Base-by-base conservation (phyloP, 2,888 invertebrate genomes). In the Halictus quadricinctus region DNA sequence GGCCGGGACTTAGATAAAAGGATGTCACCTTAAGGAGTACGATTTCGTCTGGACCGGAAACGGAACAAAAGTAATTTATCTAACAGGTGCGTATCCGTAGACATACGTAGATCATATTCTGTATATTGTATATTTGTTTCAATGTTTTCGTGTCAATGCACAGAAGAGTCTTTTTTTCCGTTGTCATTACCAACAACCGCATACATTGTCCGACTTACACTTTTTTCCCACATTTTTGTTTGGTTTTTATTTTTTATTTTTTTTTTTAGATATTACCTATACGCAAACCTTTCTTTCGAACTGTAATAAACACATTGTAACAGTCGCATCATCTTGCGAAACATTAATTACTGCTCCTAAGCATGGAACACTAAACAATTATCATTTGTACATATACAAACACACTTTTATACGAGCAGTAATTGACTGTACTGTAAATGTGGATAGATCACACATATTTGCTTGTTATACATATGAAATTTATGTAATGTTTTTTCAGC, bases 51-150 rank as follows among this genome's bases (percentile, higher is more conserved):
- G 89, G 88, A 88, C 85, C 74, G 12, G 80, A 74, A 77, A 64
- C 78, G 77, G 87, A 76, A 81, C 78, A 72, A 81, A 84, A 76
- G 77, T 82, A 72, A 79, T 75, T 50, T 36, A 76, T 77, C 73
- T 72, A 69, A 80, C 85, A 92, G 91, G 91, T 92, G 91, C 90
- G 91, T 92, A 92, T 88, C 85, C 81, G 91, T 91, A 92, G 91
- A 84, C 50, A 18, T 87, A 85, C 85, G 87, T 89, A 87, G 78
- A 87, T 79, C n/a, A 36, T 64, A 83, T 80, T 81, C 50, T 75
- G 66, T 69, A 36, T 36, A 66, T 36, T 25, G 12, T 60, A 60
- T 60, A n/a, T 60, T 83, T 80, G 83, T 75, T 86, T 41, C 46
- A 18, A 76, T 58, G 72, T 83, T 81, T 83, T 85, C 84, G 29